Evolutionary conservation across 2,888 invertebrate genomes (phyloP).

Genomic region (Stratiomys singularior): DNA sequence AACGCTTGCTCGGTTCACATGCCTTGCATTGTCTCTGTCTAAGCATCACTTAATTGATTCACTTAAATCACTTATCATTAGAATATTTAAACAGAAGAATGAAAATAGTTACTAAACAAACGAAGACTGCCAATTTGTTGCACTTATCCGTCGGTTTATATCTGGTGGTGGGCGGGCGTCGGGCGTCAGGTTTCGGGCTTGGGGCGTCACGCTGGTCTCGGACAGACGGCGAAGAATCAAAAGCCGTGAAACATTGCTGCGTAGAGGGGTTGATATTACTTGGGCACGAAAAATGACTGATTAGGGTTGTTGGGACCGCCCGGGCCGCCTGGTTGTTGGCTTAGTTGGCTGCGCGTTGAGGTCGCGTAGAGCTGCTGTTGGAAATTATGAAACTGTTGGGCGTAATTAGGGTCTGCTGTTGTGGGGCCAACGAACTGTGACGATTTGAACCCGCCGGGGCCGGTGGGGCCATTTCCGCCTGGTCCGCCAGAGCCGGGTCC

Average conservation of each 20-base stretch:
- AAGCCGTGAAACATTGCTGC: background rate
- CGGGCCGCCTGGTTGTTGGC: constrained; percentile 56
- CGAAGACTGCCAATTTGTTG: constrained; percentile 5
- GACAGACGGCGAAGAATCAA: background rate
- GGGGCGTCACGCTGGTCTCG: too few relatives aligned
- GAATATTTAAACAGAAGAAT: background rate
- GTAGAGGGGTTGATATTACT: constrained; percentile 55
- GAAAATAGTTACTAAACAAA: constrained; percentile 6
- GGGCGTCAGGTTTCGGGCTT: too few relatives aligned
- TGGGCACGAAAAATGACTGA: constrained; percentile 63
- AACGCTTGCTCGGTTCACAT: background rate
- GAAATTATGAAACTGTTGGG: constrained; percentile 95
- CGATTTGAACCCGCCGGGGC: constrained; percentile 70
- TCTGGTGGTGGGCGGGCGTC: background rate
- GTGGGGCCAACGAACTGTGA: constrained; percentile 86
- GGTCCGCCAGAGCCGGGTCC: background rate
- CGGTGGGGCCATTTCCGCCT: background rate
- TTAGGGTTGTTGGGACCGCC: constrained; percentile 61
- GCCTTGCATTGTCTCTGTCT: background rate
- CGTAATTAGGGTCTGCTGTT: constrained; percentile 90
- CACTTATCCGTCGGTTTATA: background rate
- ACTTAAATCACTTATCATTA: constrained; percentile 19
- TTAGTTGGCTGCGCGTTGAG: constrained; percentile 73
- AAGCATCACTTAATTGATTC: constrained; percentile 11
- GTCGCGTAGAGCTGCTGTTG: constrained; percentile 95